phyloP scores from a whole-genome alignment of 2,888 invertebrate species.

The Diarsia rubi region DNA sequence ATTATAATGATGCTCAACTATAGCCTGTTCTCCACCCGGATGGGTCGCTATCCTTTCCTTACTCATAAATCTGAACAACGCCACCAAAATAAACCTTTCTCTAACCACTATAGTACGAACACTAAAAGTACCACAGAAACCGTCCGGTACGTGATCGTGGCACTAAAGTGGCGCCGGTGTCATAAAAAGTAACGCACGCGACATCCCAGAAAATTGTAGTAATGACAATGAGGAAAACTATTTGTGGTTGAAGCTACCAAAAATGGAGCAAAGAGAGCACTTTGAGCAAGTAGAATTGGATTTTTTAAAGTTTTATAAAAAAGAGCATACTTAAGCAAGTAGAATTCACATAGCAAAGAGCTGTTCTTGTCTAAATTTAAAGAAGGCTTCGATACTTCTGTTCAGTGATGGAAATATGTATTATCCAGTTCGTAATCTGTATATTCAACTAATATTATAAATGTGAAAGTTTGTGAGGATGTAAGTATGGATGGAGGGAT shows the following conservation, averaged over 20 bases:
- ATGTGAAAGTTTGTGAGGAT: no score
- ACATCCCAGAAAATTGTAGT: slow-evolving; percentile 36
- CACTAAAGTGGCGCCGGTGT: slow-evolving; percentile 38
- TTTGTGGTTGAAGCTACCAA: slow-evolving; percentile 11
- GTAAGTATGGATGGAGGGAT: no score
- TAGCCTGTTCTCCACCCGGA: background rate
- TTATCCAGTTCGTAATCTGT: background rate
- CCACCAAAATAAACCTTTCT: slow-evolving; percentile 49
- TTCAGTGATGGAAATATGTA: background rate
- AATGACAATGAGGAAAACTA: slow-evolving; percentile 41
- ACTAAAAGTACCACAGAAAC: slow-evolving; percentile 51
- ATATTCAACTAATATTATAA: no score
- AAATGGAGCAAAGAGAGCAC: background rate
- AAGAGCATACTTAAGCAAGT: background rate
- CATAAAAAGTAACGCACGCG: slow-evolving; percentile 55
- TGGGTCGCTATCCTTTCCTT: slow-evolving; percentile 2
- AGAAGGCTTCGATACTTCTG: background rate
- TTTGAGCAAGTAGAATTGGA: background rate
- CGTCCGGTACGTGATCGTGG: slow-evolving; percentile 50
- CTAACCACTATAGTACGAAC: slow-evolving; percentile 38
- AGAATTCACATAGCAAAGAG: background rate
- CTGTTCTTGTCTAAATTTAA: background rate
- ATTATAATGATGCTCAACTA: no score
- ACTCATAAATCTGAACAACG: slow-evolving; percentile 42
- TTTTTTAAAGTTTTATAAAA: background rate